phyloP scores from a whole-genome alignment of 2,797 vertebrate species.

The Tokudaia muenninki region DNA sequence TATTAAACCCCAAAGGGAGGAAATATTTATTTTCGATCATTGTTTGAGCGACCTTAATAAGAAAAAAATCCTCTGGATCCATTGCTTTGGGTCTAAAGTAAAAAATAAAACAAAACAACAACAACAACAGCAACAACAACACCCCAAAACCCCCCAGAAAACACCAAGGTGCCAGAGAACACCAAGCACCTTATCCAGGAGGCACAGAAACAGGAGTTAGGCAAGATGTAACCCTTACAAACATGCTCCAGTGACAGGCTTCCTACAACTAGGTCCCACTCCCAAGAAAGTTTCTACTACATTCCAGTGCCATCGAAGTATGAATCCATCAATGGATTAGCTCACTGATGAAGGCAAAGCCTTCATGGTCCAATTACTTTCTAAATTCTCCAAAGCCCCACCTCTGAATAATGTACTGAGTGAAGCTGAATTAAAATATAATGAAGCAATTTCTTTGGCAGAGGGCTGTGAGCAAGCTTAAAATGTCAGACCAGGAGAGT shows the following conservation, averaged over 20 bases:
- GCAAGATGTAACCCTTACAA: background rate
- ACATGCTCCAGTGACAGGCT: background rate
- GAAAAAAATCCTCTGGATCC: background rate
- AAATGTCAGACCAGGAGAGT: background rate
- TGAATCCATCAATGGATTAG: constrained; percentile 9
- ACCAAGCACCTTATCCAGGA: background rate
- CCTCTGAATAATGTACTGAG: background rate
- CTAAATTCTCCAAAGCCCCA: background rate
- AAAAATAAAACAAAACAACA: background rate
- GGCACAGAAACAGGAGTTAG: background rate
- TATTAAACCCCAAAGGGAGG: background rate
- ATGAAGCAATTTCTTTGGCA: background rate
- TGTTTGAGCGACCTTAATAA: background rate
- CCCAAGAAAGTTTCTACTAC: background rate
- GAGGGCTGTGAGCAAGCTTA: background rate
- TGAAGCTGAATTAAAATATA: background rate
- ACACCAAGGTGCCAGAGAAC: background rate
- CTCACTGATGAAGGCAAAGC: background rate
- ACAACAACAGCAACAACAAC: too few species aligned
- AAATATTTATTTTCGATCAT: background rate
- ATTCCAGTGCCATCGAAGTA: background rate
- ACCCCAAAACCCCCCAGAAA: too few species aligned
- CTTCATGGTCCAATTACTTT: constrained; percentile 10
- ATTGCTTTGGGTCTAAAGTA: background rate
- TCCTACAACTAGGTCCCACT: background rate